Conservation (phyloP, 1,140 invertebrate genomes). For the Vanessa tameamea region DNA sequence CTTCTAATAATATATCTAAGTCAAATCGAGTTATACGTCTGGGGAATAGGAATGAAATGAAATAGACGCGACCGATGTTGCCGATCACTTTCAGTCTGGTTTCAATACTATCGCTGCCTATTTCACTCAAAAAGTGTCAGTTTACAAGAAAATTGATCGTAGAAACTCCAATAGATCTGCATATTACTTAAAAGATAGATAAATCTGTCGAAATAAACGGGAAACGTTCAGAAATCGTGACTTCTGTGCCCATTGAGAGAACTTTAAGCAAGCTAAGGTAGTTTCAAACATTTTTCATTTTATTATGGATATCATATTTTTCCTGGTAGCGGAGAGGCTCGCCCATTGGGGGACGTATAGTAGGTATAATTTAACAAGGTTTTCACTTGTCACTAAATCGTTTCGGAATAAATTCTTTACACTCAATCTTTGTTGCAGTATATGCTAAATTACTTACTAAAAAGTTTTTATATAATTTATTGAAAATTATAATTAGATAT, state of each 20-base stretch:
- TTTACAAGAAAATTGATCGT: neutral
- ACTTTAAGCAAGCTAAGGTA: neutral
- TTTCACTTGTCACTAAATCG: too few species aligned
- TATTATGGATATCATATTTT: too few species aligned
- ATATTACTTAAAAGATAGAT: neutral
- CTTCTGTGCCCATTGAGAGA: neutral
- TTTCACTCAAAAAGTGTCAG: conserved; percentile 15
- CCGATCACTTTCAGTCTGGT: conserved; percentile 9
- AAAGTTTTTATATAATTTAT: too few species aligned
- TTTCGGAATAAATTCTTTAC: too few species aligned
- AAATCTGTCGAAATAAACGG: conserved; percentile 3
- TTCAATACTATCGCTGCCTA: neutral
- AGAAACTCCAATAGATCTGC: neutral
- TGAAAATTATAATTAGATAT: too few species aligned
- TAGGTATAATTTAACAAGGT: too few species aligned
- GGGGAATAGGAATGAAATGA: conserved; percentile 1
- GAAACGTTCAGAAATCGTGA: conserved; percentile 6
- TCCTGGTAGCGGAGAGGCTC: too few species aligned
- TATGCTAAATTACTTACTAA: too few species aligned
- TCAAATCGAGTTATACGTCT: conserved; percentile 7
- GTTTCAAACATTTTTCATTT: too few species aligned
- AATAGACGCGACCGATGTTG: neutral
- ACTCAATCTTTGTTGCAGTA: too few species aligned
- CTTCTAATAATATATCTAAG: neutral
- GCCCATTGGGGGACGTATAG: too few species aligned